A percentile compares a stretch with the other conserved stretches of the same genome.
Conservation (phyloP, 2,888 invertebrate species). For the Pegoplata infirma region DNA sequence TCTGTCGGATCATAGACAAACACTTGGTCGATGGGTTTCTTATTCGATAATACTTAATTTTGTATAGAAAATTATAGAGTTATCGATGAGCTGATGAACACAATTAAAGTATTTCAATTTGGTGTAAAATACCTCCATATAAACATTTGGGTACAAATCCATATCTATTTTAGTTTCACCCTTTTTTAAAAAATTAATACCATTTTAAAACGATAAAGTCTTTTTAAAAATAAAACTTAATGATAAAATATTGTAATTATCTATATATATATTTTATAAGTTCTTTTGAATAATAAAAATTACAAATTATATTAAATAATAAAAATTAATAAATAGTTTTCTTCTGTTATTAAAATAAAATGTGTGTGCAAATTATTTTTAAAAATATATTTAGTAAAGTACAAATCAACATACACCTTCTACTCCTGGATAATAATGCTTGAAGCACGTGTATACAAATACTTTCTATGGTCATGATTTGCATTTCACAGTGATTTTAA, state of each 20-base stretch:
- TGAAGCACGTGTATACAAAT: no score
- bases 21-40: no score
- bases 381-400: constrained; percentile 38
- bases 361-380: constrained; percentile 40
- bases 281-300: constrained; percentile 9
- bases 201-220: not conserved
- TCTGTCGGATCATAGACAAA: no score
- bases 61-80: not conserved
- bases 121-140: not conserved
- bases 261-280: constrained; percentile 39
- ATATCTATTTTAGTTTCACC: not conserved
- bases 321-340: not conserved
- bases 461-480: no score
- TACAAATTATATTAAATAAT: constrained; percentile 38
- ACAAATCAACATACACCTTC: not conserved
- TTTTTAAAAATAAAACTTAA: not conserved
- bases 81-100: no score
- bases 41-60: no score
- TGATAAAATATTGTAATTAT: constrained; percentile 33
- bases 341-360: constrained; percentile 36
- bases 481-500: no score
- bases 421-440: constrained; percentile 10
- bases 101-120: no score
- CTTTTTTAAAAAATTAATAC: no score
- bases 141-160: not conserved